Evolutionary conservation across 2,113 vertebrate genomes (phyloP), one percentile per base, ranked within the genome.

Genomic region (Leptobrachium ailaonicum): DNA sequence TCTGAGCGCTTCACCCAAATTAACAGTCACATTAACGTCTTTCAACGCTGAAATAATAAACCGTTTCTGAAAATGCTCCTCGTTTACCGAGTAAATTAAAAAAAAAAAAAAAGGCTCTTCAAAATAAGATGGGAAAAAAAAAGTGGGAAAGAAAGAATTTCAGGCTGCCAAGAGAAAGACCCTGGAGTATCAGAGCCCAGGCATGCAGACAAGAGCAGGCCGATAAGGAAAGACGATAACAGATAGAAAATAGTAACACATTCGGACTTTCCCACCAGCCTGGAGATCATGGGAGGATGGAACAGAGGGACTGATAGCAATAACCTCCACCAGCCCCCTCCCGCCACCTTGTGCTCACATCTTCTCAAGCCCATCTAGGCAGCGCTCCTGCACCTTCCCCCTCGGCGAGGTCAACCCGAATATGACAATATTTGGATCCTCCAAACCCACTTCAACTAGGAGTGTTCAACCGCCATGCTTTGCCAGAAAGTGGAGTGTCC

Each of bases 221-320:
- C 14, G 97, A 98, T 97, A 98, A 98, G 95, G 85, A 66, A 71
- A 66, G 66, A 86, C 14, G 95, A 97, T 96, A 96, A 93, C 86
- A 91, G 94, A 92, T 89, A 95, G 94, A 96, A 97, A 98, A 97
- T 94, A 96, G 96, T 94, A 95, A 96, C 97, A 98, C 95, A 93
- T 94, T 93, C 93, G 86, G 95, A 96, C 94, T 96, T 98, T 98
- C 96, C 95, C 96, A 98, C 93, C 85, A 56, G 93, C 91, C 90
- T 84, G 41, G 82, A 89, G 88, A 93, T 90, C 87, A 88, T 83
- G 84, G 77, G 82, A 79, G 72, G 66, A 41, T 69, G 66, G 77
- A 54, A 67, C 47, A 56, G 45, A 40, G 63, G 43, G 64, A 67
- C 62, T 6, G 64, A 53, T 43, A 64, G 60, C 58, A 50, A 70